Percentiles rank a stretch among this genome's conserved stretches.
phyloP scores from a whole-genome alignment of 2,888 invertebrate genomes.

The Melanotus villosus region DNA sequence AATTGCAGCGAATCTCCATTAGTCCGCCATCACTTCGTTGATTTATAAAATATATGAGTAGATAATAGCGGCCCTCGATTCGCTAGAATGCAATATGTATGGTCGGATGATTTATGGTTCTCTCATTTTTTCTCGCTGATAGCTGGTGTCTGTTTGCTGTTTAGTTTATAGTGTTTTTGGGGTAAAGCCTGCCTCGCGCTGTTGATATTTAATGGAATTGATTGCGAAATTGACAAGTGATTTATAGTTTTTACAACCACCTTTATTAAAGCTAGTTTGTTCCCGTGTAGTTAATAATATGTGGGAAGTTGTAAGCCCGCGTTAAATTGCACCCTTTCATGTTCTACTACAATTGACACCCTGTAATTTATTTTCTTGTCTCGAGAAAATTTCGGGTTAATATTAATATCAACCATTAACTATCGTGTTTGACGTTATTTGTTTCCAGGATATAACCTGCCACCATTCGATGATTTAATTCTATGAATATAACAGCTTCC shows the following conservation, averaged over 20 bases:
- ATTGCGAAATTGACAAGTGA: constrained; percentile 39
- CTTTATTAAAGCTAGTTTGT: constrained; percentile 29
- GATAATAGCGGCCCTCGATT: constrained; percentile 55
- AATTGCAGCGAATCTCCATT: constrained; percentile 55
- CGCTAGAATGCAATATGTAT: constrained; percentile 56
- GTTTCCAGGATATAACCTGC: no score
- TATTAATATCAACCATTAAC: not conserved
- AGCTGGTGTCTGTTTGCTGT: constrained; percentile 33
- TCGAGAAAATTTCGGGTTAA: not conserved
- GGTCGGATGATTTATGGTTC: constrained; percentile 53
- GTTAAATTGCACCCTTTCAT: constrained; percentile 3
- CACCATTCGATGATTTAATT: no score
- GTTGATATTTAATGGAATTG: constrained; percentile 38
- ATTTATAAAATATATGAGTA: constrained; percentile 57
- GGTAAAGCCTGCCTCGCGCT: constrained; percentile 15
- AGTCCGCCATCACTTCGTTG: constrained; percentile 48
- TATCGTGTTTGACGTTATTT: not conserved
- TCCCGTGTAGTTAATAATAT: constrained; percentile 18
- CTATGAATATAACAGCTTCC: no score
- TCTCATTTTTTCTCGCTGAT: constrained; percentile 38
- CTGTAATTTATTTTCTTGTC: constrained; percentile 8
- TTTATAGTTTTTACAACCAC: constrained; percentile 30
- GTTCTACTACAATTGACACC: constrained; percentile 7
- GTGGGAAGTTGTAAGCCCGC: constrained; percentile 1
- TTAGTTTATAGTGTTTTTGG: constrained; percentile 31